phyloP scores from a whole-genome alignment of 1,140 invertebrate species.

The Maniola jurtina region DNA sequence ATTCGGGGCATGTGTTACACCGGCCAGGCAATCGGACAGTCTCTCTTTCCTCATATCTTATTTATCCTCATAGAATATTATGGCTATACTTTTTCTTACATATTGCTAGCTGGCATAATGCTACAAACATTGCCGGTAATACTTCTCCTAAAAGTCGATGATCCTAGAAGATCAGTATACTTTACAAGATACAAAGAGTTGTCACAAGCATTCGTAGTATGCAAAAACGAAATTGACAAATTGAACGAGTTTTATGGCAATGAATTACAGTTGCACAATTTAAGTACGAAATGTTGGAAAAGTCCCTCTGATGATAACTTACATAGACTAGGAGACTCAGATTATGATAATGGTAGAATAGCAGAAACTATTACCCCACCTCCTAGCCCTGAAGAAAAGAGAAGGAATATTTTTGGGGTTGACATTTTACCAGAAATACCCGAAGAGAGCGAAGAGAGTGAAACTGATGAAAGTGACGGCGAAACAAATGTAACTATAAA shows the following conservation, averaged over 20 bases:
- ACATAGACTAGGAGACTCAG: conserved; percentile 43
- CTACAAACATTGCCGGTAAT: conserved; percentile 68
- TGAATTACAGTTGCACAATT: conserved; percentile 66
- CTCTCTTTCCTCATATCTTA: conserved; percentile 68
- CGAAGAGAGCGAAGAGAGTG: conserved; percentile 72
- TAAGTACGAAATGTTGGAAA: conserved; percentile 73
- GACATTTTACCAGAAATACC: conserved; percentile 75
- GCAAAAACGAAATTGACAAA: conserved; percentile 54
- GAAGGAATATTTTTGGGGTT: conserved; percentile 68
- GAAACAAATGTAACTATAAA: conserved; percentile 39
- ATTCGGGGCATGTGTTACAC: conserved; percentile 58
- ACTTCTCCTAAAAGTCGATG: conserved; percentile 60
- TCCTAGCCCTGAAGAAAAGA: conserved; percentile 69
- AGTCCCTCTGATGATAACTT: conserved; percentile 72
- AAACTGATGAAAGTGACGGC: conserved; percentile 44
- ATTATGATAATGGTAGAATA: conserved; percentile 44
- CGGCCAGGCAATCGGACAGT: conserved; percentile 68
- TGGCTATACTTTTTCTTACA: conserved; percentile 56
- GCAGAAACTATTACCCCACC: conserved; percentile 62
- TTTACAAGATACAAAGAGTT: conserved; percentile 63
- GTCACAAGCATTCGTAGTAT: conserved; percentile 61
- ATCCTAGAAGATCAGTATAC: conserved; percentile 46
- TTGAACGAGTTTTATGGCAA: conserved; percentile 42
- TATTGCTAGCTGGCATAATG: conserved; percentile 62
- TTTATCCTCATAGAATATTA: conserved; percentile 63